Evolutionary conservation across 2,797 vertebrate species (phyloP).

Genomic region (Eremophila alpestris): DNA sequence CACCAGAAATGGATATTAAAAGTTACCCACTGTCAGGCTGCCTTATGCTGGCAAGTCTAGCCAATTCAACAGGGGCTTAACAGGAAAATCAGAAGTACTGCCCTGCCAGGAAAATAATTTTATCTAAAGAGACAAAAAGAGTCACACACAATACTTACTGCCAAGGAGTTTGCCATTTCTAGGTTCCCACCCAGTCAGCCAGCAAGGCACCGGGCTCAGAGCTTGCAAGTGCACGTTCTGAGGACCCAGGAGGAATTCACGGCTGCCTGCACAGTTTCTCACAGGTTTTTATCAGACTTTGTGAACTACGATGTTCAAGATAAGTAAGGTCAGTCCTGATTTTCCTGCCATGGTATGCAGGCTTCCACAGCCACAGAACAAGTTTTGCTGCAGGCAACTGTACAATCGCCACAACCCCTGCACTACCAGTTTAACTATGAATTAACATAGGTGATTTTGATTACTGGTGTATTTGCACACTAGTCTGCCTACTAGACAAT

Average conservation of each 20-base stretch:
- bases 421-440: not conserved
- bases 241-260: not conserved
- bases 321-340: constrained; percentile 25
- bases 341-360: constrained; percentile 7
- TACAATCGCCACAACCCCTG: not conserved
- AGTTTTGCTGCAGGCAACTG: constrained; percentile 40
- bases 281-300: not conserved
- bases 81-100: not conserved
- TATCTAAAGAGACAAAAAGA: not conserved
- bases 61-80: not conserved
- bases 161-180: not conserved
- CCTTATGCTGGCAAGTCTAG: not conserved
- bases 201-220: not conserved
- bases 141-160: not conserved
- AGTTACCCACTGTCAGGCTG: not conserved
- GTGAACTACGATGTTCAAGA: not conserved
- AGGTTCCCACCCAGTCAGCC: not conserved
- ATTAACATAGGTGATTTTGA: not conserved
- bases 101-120: not conserved
- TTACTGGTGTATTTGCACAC: constrained; percentile 19
- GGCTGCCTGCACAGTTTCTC: not conserved
- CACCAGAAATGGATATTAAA: not conserved
- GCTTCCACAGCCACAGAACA: constrained; percentile 20
- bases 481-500: not conserved
- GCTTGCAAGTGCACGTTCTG: not conserved